phyloP scores from a whole-genome alignment of 1,140 invertebrate species.

The Rhynchophorus ferrugineus region DNA sequence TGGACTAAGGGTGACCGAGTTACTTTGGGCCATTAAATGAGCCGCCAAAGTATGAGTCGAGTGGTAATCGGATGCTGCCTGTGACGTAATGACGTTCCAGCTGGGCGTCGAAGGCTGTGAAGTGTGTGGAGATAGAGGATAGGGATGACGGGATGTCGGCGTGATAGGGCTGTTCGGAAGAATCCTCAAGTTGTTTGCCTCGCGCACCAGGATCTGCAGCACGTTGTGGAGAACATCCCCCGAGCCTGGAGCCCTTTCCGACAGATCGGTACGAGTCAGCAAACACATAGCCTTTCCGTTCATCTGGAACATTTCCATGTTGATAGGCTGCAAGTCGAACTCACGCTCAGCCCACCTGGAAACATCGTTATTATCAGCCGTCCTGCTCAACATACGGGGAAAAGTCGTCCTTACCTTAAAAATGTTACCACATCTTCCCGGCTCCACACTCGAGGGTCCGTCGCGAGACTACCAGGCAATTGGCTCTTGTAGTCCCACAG shows the following conservation, averaged over 20 bases:
- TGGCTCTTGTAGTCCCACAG: conserved; percentile 81
- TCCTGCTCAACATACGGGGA: no score
- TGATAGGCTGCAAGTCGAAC: conserved; percentile 84
- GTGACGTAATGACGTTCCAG: conserved; percentile 55
- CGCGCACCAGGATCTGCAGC: conserved; percentile 76
- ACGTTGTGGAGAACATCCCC: conserved; percentile 92
- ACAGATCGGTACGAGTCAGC: conserved; percentile 80
- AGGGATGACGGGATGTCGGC: conserved; percentile 70
- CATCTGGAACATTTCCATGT: conserved; percentile 94
- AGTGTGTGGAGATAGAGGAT: conserved; percentile 60
- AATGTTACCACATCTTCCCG: conserved; percentile 84
- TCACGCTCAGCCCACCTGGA: conserved; percentile 79
- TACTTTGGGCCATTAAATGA: conserved; percentile 58
- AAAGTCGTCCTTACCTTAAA: conserved; percentile 56
- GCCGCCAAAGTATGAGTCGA: conserved; percentile 54
- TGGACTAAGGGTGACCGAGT: conserved; percentile 82
- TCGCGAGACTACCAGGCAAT: conserved; percentile 68
- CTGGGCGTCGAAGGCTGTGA: conserved; percentile 71
- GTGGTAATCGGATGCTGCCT: conserved; percentile 55
- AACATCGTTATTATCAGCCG: no score
- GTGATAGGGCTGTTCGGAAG: conserved; percentile 77
- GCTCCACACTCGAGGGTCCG: conserved; percentile 83
- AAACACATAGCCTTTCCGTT: conserved; percentile 77
- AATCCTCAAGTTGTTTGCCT: conserved; percentile 64
- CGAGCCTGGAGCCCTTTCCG: conserved; percentile 81